Evolutionary conservation across 2,797 vertebrate species (phyloP).

Genomic region (Buceros bicornis): DNA sequence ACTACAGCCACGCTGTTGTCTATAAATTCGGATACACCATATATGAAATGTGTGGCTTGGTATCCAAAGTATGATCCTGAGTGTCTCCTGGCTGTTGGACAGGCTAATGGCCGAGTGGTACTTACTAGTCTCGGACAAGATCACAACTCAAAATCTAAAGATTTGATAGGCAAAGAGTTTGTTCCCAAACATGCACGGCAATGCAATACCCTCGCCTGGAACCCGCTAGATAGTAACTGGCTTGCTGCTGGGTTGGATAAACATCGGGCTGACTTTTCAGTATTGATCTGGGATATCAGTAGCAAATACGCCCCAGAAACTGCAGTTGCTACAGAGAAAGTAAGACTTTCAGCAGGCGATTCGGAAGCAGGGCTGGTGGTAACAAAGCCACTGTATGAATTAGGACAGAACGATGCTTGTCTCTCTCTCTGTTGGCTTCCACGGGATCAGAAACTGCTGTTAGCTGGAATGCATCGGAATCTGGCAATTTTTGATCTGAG

Average conservation of each 20-base stretch:
- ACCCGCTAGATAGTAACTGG: constrained; percentile 93
- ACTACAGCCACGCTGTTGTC: constrained; percentile 93
- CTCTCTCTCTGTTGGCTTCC: constrained; percentile 98
- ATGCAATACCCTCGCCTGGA: constrained; percentile 97
- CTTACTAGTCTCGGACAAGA: constrained; percentile 96
- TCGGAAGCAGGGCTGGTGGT: constrained; percentile 88
- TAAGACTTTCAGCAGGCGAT: constrained; percentile 90
- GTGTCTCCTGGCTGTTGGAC: constrained; percentile 95
- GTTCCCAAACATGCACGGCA: constrained; percentile 97
- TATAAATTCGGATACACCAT: constrained; percentile 96
- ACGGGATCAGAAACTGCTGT: constrained; percentile 93
- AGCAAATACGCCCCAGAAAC: constrained; percentile 92
- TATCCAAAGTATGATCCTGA: constrained; percentile 96
- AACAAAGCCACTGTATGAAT: constrained; percentile 94
- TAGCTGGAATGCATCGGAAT: constrained; percentile 98
- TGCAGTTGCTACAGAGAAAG: constrained; percentile 88
- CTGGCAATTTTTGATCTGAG: constrained; percentile 96
- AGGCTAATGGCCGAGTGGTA: constrained; percentile 96
- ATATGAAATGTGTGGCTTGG: constrained; percentile 99
- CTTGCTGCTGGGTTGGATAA: constrained; percentile 97
- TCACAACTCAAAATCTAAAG: constrained; percentile 93
- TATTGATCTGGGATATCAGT: constrained; percentile 97
- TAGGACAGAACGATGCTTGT: constrained; percentile 97
- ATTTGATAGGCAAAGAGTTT: constrained; percentile 96
- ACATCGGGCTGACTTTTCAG: constrained; percentile 96